A percentile compares a stretch with the other conserved stretches of the same genome.
Evolutionary conservation across 2,888 invertebrate species (phyloP).

Genomic region (Rugalucina vietnamica): DNA sequence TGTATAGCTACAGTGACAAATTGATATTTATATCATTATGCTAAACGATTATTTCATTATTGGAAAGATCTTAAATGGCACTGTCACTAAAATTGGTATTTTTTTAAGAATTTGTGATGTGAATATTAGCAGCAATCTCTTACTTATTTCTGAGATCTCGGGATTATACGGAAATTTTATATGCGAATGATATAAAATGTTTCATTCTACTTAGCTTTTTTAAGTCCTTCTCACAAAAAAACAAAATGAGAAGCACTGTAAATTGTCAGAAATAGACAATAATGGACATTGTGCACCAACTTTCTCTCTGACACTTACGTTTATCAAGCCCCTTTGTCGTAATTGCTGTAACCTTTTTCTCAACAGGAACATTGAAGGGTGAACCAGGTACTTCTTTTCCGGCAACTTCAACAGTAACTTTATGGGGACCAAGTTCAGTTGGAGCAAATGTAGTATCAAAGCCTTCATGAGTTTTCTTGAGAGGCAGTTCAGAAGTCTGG

Average conservation of each 20-base stretch:
- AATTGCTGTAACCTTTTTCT: constrained; percentile 62
- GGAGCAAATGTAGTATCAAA: constrained; percentile 82
- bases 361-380: constrained; percentile 78
- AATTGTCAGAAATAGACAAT: background rate
- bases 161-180: too few relatives aligned
- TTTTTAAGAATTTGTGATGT: too few relatives aligned
- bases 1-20: constrained; percentile 45
- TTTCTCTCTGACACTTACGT: constrained; percentile 53
- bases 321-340: constrained; percentile 54
- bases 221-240: too few relatives aligned
- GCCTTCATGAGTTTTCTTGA: constrained; percentile 91
- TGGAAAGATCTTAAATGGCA: background rate
- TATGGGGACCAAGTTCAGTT: constrained; percentile 82
- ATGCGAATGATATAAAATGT: too few relatives aligned
- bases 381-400: constrained; percentile 81
- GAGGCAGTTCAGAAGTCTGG: constrained; percentile 89
- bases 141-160: too few relatives aligned
- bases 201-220: too few relatives aligned
- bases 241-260: too few relatives aligned
- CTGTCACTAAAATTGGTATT: background rate
- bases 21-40: background rate
- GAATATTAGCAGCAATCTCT: too few relatives aligned
- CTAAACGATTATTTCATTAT: background rate
- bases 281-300: too few relatives aligned
- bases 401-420: constrained; percentile 82